Base-by-base conservation (phyloP, 2,113 vertebrate species). In the Nothobranchius kuhntae region DNA sequence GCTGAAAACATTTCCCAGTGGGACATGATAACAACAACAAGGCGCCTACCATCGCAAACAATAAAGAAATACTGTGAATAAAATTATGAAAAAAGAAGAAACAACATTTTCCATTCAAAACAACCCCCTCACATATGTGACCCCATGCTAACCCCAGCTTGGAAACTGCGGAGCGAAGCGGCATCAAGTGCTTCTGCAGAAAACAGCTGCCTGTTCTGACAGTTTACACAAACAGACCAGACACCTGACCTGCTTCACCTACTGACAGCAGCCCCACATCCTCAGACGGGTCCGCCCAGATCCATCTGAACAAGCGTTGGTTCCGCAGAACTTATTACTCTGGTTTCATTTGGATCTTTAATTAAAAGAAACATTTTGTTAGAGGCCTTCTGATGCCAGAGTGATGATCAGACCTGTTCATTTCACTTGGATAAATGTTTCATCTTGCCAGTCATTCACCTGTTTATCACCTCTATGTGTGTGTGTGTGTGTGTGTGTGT, bases 1-100 rank as follows among this genome's bases (percentile, higher is more conserved):
- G 73, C 63, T 78, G 69, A 61, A 80, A 80, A 89, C 75, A 71
- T 77, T 85, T 82, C 82, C 78, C 80, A 60, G 12, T 70, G 78
- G 84, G 63, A 68, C 64, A 46, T 53, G 72, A 80, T 71, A 77
- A 58, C 72, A 72, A 56, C 68, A 77, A 55, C 46, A 55, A 35
- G 66, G 63, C 63, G 72, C 12, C 51, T 42, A 74, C 48, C 60
- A 85, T 77, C 73, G 12, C 53, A 45, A 54, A 55, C 26, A 55
- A 47, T 48, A 61, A 53, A 65, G 35, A 47, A 47, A 66, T 13
- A 53, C 38, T 52, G 36, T 53, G 17, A 42, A 13, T 42, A 53
- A 40, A 17, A 11, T 38, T 38, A 47, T 51, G 44, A 26, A 44
- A 45, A 72, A n/a, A 9, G 15, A 14, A 73, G 7, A 60, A 68